Evolutionary conservation across 2,113 vertebrate species (phyloP).

Genomic region (Hyperopisus bebe): DNA sequence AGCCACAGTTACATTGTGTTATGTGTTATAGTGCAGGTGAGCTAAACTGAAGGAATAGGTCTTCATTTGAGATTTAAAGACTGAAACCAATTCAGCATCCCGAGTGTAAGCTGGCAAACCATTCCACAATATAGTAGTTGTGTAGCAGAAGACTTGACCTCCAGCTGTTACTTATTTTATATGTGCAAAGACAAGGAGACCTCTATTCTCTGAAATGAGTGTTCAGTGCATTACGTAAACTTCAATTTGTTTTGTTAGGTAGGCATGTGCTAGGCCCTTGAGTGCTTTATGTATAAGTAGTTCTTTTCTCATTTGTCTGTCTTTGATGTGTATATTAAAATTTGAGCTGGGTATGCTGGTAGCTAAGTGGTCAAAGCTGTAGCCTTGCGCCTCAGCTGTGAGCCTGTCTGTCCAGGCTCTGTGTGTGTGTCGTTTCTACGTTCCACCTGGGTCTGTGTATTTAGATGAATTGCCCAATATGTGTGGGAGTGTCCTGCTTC

Average conservation of each 20-base stretch:
- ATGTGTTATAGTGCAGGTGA: not conserved
- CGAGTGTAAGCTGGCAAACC: not conserved
- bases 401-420: not conserved
- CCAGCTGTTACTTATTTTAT: not conserved
- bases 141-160: not conserved
- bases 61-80: not conserved
- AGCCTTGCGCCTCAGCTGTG: not conserved
- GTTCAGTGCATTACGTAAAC: not conserved
- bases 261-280: not conserved
- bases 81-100: not conserved
- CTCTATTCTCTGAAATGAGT: not conserved
- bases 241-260: not conserved
- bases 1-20: not conserved
- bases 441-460: not conserved
- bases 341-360: not conserved
- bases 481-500: not conserved
- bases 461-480: not conserved
- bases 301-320: not conserved
- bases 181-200: not conserved
- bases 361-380: not conserved
- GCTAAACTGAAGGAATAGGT: not conserved
- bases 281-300: not conserved
- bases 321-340: not conserved
- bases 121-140: not conserved
- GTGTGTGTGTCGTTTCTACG: not conserved